These are phyloP conservation scores for Etheostoma nigrum DNA, from an alignment of 2,797 vertebrate genomes.

Conservation along the genomic window DNA sequence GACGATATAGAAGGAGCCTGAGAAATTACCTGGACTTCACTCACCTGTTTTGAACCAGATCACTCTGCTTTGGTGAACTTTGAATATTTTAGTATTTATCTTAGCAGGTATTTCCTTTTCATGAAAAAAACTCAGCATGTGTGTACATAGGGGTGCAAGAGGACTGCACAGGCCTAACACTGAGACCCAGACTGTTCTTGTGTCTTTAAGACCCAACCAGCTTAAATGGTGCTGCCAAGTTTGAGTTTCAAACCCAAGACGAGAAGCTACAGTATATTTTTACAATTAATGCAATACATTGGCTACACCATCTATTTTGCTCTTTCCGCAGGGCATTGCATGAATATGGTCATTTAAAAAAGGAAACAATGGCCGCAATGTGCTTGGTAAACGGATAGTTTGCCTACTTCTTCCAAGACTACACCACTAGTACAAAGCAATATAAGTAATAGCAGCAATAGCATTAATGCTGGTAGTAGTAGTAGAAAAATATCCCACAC, in stretches of 20 bases:
- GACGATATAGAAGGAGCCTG: background rate
- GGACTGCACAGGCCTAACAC: background rate
- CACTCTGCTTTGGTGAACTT: too few species aligned
- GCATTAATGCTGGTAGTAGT: background rate
- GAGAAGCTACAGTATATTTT: too few species aligned
- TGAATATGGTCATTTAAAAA: background rate
- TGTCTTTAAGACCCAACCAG: background rate
- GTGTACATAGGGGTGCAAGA: background rate
- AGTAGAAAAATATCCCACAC: background rate
- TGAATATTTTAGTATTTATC: background rate
- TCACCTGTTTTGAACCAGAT: background rate
- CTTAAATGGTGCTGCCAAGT: background rate
- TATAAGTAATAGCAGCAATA: background rate
- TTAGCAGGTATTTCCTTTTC: background rate
- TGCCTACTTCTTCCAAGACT: too few species aligned
- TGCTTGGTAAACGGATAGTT: background rate
- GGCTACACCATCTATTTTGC: background rate
- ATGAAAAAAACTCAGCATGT: background rate
- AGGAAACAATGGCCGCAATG: background rate
- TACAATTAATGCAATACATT: background rate
- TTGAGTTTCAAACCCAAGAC: background rate
- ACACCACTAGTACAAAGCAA: background rate
- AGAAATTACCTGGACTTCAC: constrained; percentile 7
- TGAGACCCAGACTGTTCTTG: background rate
- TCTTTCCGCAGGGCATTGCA: background rate